phyloP scores from a whole-genome alignment of 2,797 vertebrate species.

The Sciurus carolinensis region DNA sequence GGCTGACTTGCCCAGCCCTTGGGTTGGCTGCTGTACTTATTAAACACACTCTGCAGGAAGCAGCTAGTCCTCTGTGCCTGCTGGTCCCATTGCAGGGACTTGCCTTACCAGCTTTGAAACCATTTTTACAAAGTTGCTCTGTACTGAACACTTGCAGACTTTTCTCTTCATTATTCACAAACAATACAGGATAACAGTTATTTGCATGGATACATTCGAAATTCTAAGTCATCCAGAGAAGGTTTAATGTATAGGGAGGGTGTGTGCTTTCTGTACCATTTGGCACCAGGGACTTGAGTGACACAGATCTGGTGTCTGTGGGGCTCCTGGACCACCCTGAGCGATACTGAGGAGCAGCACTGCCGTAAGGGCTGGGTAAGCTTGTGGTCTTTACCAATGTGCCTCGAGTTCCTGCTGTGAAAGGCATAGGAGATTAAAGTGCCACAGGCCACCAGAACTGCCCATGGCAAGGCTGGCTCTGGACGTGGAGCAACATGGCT shows the following conservation, averaged over 20 bases:
- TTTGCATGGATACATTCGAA: background rate
- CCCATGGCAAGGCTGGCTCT: accelerated
- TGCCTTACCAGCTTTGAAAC: background rate
- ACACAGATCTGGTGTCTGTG: accelerated
- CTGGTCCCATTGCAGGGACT: background rate
- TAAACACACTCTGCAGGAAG: accelerated
- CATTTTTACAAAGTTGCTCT: background rate
- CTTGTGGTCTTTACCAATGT: background rate
- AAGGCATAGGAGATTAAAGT: background rate
- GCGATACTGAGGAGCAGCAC: no score
- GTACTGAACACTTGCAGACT: background rate
- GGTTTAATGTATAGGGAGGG: background rate
- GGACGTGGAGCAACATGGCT: slow-evolving; percentile 55
- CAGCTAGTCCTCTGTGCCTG: background rate
- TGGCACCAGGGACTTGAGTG: background rate
- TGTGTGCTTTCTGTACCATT: background rate
- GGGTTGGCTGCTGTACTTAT: background rate
- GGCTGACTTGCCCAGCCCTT: background rate
- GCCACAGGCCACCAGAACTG: accelerated
- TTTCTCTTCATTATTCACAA: background rate
- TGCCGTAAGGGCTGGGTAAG: background rate
- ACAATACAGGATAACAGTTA: background rate
- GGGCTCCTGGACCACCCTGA: background rate
- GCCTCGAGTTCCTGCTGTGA: background rate
- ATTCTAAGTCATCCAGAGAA: no score